These are phyloP conservation scores for Spatula clypeata DNA, from an alignment of 2,797 vertebrate species.

Conservation along the genomic window DNA sequence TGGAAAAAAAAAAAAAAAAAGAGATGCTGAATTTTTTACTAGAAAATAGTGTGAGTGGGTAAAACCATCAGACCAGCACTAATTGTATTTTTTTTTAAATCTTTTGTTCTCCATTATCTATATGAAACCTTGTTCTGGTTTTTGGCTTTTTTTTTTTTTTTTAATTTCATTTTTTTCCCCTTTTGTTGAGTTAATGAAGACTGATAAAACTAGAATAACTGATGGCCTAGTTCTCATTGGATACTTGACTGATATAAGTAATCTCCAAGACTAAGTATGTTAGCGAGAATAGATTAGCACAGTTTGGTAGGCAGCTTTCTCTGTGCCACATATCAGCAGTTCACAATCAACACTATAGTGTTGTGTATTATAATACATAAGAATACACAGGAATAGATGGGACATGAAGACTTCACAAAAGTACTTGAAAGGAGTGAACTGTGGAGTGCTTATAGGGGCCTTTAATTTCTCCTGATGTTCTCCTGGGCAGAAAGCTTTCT, in stretches of 20 bases:
- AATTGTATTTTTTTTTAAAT: neutral
- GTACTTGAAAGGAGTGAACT: neutral
- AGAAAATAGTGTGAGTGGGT: neutral
- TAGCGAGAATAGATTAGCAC: neutral
- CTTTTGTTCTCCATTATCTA: neutral
- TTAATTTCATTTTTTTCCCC: neutral
- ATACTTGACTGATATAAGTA: neutral
- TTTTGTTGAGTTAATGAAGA: neutral
- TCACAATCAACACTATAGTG: neutral
- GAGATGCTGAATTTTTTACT: neutral
- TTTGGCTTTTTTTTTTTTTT: neutral
- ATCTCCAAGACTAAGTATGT: neutral
- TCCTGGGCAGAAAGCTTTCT: neutral
- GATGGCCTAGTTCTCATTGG: neutral
- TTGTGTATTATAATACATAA: no score
- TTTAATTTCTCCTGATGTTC: neutral
- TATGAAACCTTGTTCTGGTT: neutral
- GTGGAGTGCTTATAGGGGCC: neutral
- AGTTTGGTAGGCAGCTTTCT: neutral
- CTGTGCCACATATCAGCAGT: neutral
- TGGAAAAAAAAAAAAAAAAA: neutral
- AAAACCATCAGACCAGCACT: neutral
- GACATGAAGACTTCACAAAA: neutral
- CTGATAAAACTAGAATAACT: neutral
- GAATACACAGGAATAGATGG: neutral